Evolutionary conservation across 2,888 invertebrate genomes (phyloP), one percentile per base, ranked within the genome.

Genomic region (Limnephilus marmoratus): DNA sequence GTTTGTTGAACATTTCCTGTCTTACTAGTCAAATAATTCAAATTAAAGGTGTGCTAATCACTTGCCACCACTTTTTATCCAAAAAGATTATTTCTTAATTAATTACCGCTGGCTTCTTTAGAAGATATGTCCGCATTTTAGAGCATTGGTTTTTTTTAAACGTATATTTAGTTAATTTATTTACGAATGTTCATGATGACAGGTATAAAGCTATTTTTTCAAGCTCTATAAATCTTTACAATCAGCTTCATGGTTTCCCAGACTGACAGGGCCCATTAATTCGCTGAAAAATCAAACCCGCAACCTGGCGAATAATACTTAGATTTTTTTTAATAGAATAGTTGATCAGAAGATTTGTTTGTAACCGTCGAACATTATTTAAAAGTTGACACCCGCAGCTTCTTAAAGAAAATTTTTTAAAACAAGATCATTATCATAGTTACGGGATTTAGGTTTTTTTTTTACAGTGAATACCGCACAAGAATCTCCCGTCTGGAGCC

Each of bases 1-100:
- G n/a, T 24, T n/a, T 68, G 7, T 24, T 68, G 3, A 68, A 68
- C 9, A 68, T 68, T 68, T 68, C 68, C 68, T 24, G 68, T n/a
- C 68, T n/a, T 9, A 24, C 24, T 24, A 68, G 68, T 68, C 68
- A 7, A 68, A 68, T 68, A 68, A 68, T 68, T 68, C 68, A 68
- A 68, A 68, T 68, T 68, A n/a, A 68, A 68, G 68, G n/a, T 68
- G 24, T 45, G n/a, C 86, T 29, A 86, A 86, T 86, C 86, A 86
- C n/a, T 45, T 86, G 86, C 29, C 31, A 34, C 37, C 24, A 12
- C 45, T 86, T 86, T 86, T 86, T 86, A 45, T 29, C 0, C 15
- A n/a, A 29, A 86, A 5, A 29, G 86, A 86, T 86, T 86, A 86
- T 49, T 86, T 29, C 45, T 29, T 24, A 45, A 86, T 86, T 86